These are phyloP conservation scores for Catocala fraxini DNA, from an alignment of 2,888 invertebrate genomes.

Conservation along the genomic window DNA sequence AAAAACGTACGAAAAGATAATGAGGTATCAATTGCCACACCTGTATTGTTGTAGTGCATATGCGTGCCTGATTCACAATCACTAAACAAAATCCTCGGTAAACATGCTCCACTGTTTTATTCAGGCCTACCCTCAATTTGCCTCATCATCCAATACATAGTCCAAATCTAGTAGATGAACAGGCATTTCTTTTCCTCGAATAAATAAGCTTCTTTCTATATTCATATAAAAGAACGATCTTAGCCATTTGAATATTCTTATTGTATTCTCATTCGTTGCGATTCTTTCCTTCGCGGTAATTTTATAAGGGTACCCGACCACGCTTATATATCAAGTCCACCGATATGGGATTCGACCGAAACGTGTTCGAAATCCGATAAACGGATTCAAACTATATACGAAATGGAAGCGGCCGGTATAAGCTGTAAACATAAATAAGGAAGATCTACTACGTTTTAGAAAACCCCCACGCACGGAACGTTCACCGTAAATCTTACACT, in stretches of 20 bases:
- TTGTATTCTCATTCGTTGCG: slow-evolving; percentile 64
- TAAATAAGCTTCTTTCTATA: slow-evolving; percentile 55
- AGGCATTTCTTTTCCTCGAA: slow-evolving; percentile 45
- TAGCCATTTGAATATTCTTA: slow-evolving; percentile 63
- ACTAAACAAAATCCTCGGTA: slow-evolving; percentile 26
- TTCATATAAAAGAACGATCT: slow-evolving; percentile 49
- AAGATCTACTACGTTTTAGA: slow-evolving; percentile 84
- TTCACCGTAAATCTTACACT: slow-evolving; percentile 76
- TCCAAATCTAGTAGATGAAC: slow-evolving; percentile 48
- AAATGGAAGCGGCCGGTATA: slow-evolving; percentile 78
- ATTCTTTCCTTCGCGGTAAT: slow-evolving; percentile 68
- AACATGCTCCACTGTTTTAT: slow-evolving; percentile 23
- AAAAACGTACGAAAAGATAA: slow-evolving; percentile 76
- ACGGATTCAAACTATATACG: slow-evolving; percentile 83
- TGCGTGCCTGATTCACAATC: slow-evolving; percentile 37
- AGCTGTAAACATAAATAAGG: slow-evolving; percentile 86
- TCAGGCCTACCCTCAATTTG: slow-evolving; percentile 40
- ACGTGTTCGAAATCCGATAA: slow-evolving; percentile 86
- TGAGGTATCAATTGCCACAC: slow-evolving; percentile 78
- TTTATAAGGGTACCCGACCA: slow-evolving; percentile 70
- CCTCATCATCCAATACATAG: slow-evolving; percentile 29
- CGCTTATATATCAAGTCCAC: slow-evolving; percentile 79
- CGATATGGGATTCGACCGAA: slow-evolving; percentile 74
- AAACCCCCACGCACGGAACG: slow-evolving; percentile 82
- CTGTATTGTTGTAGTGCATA: slow-evolving; percentile 58